Conservation (phyloP, 2,888 invertebrate species). For the Beris chalybata region DNA sequence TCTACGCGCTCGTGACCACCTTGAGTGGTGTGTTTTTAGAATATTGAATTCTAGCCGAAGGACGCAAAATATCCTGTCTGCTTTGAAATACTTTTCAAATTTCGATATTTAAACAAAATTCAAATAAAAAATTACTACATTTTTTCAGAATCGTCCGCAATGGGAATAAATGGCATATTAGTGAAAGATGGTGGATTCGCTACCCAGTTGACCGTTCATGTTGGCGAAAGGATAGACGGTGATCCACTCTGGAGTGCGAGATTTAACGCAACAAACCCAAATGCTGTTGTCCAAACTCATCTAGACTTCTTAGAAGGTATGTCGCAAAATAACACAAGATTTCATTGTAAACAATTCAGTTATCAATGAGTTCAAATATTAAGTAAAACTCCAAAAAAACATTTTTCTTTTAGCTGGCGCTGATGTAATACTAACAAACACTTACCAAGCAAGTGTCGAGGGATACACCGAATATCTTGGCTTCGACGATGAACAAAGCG, state of each 20-base stretch:
- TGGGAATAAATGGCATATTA: conserved; percentile 50
- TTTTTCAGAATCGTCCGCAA: conserved; percentile 1
- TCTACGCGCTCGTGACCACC: no score
- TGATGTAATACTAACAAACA: conserved; percentile 83
- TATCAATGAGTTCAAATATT: neutral
- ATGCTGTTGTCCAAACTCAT: conserved; percentile 78
- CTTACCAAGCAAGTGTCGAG: conserved; percentile 83
- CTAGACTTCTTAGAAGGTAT: conserved; percentile 77
- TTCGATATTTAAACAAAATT: neutral
- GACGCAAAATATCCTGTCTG: neutral
- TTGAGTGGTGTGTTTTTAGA: no score
- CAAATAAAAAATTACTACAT: neutral
- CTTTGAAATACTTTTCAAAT: neutral
- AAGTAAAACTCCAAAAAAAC: no score
- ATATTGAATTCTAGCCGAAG: no score
- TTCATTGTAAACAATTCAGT: neutral
- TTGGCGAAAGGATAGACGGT: conserved; percentile 74
- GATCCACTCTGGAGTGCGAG: conserved; percentile 90
- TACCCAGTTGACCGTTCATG: conserved; percentile 76
- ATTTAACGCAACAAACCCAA: conserved; percentile 76
- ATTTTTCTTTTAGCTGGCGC: conserved; percentile 78
- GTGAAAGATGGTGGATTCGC: conserved; percentile 77
- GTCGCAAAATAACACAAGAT: conserved; percentile 24
- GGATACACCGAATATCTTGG: conserved; percentile 76
- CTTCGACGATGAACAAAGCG: conserved; percentile 67